Evolutionary conservation across 2,888 invertebrate genomes (phyloP).

Genomic region (Drosophila nr. fundita): DNA sequence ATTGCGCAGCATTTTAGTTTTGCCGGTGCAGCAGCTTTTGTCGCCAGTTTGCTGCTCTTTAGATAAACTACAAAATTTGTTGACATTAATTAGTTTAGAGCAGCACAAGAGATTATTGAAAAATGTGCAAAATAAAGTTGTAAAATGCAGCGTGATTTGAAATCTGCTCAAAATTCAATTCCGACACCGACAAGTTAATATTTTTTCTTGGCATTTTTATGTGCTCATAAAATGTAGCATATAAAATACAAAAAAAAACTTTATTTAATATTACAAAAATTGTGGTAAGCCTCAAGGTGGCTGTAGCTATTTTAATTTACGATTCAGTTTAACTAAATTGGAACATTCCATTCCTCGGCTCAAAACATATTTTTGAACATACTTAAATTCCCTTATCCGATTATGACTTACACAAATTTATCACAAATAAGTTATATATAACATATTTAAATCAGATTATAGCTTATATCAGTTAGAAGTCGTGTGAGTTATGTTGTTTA

Average conservation of each 20-base stretch:
- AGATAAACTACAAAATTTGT: slow-evolving; percentile 39
- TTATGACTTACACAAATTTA: background rate
- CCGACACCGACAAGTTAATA: background rate
- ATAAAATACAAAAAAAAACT: background rate
- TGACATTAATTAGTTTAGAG: slow-evolving; percentile 67
- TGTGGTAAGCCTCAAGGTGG: background rate
- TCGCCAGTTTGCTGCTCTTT: slow-evolving; percentile 54
- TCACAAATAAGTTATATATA: background rate
- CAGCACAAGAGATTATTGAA: slow-evolving; percentile 36
- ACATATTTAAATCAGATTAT: background rate
- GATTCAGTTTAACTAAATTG: background rate
- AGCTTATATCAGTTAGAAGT: background rate
- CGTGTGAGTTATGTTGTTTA: background rate
- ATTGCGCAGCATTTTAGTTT: slow-evolving; percentile 50
- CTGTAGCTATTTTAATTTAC: background rate
- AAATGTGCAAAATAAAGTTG: slow-evolving; percentile 26
- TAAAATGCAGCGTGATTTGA: slow-evolving; percentile 13
- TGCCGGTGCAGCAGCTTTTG: slow-evolving; percentile 63
- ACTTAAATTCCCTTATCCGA: background rate
- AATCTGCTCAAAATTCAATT: background rate
- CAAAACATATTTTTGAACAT: background rate
- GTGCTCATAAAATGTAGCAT: background rate
- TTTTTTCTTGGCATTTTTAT: slow-evolving; percentile 15
- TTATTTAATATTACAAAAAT: background rate
- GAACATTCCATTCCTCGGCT: background rate